phyloP scores from a whole-genome alignment of 2,888 invertebrate genomes.

The Axea sp. region DNA sequence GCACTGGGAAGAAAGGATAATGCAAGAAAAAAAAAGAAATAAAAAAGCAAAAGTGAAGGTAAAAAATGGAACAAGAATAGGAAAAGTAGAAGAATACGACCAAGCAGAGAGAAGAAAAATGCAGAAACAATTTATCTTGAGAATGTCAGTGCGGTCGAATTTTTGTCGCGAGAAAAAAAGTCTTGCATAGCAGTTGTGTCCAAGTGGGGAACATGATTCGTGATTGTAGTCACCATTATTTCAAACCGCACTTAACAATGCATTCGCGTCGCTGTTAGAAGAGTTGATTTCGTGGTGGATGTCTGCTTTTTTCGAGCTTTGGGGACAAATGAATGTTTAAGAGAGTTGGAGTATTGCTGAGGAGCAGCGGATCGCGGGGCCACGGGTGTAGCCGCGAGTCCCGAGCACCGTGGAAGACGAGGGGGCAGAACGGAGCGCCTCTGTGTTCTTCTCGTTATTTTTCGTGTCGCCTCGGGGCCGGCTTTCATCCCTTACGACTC shows the following conservation, averaged over 20 bases:
- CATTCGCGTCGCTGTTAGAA: constrained; percentile 27
- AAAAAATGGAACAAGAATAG: neutral
- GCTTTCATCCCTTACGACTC: constrained; percentile 59
- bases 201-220: constrained; percentile 34
- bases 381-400: constrained; percentile 32
- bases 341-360: constrained; percentile 27
- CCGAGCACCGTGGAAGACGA: constrained; percentile 1
- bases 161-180: constrained; percentile 2
- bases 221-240: constrained; percentile 40
- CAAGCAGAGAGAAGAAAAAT: too few relatives aligned
- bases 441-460: constrained; percentile 63
- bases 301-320: constrained; percentile 47
- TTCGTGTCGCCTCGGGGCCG: constrained; percentile 61
- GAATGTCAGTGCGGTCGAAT: constrained; percentile 17
- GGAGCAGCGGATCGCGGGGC: too few relatives aligned
- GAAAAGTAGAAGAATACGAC: constrained; percentile 1
- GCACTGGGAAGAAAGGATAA: constrained; percentile 3
- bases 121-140: constrained; percentile 29
- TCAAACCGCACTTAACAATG: constrained; percentile 44
- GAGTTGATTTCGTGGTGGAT: constrained; percentile 40
- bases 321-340: constrained; percentile 60
- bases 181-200: constrained; percentile 17
- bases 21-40: neutral
- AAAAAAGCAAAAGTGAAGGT: neutral
- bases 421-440: constrained; percentile 9